Base-by-base conservation (phyloP, 2,888 invertebrate genomes). In the Mesorhabditis sp. region DNA sequence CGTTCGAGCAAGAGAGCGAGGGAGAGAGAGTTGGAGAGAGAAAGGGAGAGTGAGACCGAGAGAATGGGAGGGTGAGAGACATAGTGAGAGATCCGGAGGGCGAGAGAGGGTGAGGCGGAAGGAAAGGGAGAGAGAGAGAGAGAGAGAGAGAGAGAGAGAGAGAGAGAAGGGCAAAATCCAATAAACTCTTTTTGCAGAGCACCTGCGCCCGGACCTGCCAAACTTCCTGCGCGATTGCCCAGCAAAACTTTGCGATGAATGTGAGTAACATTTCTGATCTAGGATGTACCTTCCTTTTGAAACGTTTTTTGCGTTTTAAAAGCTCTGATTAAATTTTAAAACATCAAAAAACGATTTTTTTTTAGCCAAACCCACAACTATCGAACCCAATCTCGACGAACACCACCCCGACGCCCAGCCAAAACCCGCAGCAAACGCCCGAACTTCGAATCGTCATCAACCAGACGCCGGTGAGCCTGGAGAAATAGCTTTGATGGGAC, bases 321-420 rank as follows among this genome's bases (percentile, higher is more conserved):
- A 50, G 58, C 58, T 50, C 58, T 50, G 58, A n/a, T n/a, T 50
- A 50, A 50, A 50, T 50, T 50, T 13, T 50, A 50, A n/a, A 50
- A 50, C 7, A 50, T 50, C 10, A 50, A n/a, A 50, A 13, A 10
- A 13, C 7, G 7, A 10, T 13, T 50, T n/a, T 10, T 10, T n/a
- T 50, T 50, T 50, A 50, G 58, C 58, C 7, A 50, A 10, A 10
- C 58, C 58, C 7, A 50, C n/a, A 13, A 10, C 10, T n/a, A 10
- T n/a, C 58, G 58, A 50, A 50, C 28, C 28, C 28, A 1, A 28
- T 2, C 28, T 28, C 58, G n/a, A 50, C 58, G 58, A 50, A 10
- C 58, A 50, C 58, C 58, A 50, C 58, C 58, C 7, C 58, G 58
- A 50, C 58, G n/a, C 7, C 58, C 7, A 50, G 10, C 10, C 7